Evolutionary conservation across 2,888 invertebrate species (phyloP).

Genomic region (Lymantria dispar): DNA sequence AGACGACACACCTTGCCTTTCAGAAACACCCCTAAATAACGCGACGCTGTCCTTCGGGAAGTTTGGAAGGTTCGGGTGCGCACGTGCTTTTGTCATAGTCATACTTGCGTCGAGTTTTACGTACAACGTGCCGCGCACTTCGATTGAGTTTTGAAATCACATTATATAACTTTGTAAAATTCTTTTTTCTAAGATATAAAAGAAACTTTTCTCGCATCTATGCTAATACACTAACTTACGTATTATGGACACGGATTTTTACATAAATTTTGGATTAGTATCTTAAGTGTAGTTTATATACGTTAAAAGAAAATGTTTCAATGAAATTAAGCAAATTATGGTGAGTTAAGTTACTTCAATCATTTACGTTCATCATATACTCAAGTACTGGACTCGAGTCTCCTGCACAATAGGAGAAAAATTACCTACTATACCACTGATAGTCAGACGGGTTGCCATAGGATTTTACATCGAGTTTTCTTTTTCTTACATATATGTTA

Average conservation of each 20-base stretch:
- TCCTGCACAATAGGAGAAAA: too few relatives aligned
- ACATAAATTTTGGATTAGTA: too few relatives aligned
- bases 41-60: slow-evolving; percentile 75
- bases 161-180: slow-evolving; percentile 60
- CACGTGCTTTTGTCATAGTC: slow-evolving; percentile 79
- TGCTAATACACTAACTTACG: slow-evolving; percentile 39
- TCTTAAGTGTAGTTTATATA: too few relatives aligned
- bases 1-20: slow-evolving; percentile 78
- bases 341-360: too few relatives aligned
- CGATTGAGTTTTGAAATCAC: slow-evolving; percentile 68
- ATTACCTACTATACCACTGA: too few relatives aligned
- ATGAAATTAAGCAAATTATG: too few relatives aligned
- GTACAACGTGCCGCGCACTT: slow-evolving; percentile 75
- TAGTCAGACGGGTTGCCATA: too few relatives aligned
- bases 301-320: too few relatives aligned
- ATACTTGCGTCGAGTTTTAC: slow-evolving; percentile 75
- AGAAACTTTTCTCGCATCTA: slow-evolving; percentile 34
- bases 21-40: slow-evolving; percentile 74
- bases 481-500: too few relatives aligned
- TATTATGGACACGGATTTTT: slow-evolving; percentile 7
- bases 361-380: too few relatives aligned
- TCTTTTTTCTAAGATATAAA: slow-evolving; percentile 57
- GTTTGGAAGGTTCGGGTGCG: slow-evolving; percentile 69
- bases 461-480: too few relatives aligned
- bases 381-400: too few relatives aligned